Evolutionary conservation across 2,797 vertebrate species (phyloP), one percentile per base, ranked within the genome.

Genomic region (Danio choprae): DNA sequence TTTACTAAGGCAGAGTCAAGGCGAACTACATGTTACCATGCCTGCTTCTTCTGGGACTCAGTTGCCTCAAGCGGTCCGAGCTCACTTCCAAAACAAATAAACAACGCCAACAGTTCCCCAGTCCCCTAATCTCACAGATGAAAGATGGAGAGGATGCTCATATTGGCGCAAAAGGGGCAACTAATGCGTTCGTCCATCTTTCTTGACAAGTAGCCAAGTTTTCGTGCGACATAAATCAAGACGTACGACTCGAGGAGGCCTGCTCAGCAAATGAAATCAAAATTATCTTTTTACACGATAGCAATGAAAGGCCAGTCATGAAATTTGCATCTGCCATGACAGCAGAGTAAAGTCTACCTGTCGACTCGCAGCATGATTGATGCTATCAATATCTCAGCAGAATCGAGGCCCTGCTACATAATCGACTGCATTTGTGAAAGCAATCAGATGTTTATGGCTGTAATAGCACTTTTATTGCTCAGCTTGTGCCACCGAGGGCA

Each of bases 391-490:
- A 77, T 81, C 81, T 82, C 67, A 29, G 53, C 40, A 20, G 72
- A 84, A 85, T 51, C 55, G 59, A 70, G 83, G 77, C 51, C 58
- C 50, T 53, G 74, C 69, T 51, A 75, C 81, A 84, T 83, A 7
- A 88, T 83, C 72, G 55, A 84, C 62, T 59, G 68, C 44, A 53
- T 81, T 58, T 59, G 20, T 73, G 83, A 84, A 84, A 85, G 79
- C 55, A 75, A 85, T 67, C 36, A 2, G 41, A 82, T 86, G 72
- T 92, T 91, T 90, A 90, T 89, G 84, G 77, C 43, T 68, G 73
- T 78, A 89, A 87, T 88, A 65, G 71, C 85, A 58, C 16, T 88
- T 88, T 88, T 90, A 91, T 87, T 87, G 84, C 81, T 62, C 43
- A 48, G 62, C 46, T 79, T 10, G 11, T 74, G 80, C 51, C 74